Conservation (phyloP, 2,888 invertebrate species). For the Coelopa pilipes region DNA sequence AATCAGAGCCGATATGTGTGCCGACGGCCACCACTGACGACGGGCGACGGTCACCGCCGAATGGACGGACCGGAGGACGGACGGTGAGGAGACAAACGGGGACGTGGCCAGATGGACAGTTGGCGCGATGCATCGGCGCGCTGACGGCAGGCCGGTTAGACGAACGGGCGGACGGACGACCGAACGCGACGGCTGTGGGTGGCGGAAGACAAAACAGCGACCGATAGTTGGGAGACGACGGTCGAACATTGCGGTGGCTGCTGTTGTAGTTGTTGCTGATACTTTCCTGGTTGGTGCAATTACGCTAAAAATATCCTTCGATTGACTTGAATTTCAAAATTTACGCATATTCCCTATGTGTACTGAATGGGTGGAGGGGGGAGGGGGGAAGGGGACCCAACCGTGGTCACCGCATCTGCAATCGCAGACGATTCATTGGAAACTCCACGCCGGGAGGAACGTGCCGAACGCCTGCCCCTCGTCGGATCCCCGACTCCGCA, state of each 20-base stretch:
- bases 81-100: no score
- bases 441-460: slow-evolving; percentile 31
- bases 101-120: no score
- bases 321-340: slow-evolving; percentile 6
- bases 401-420: slow-evolving; percentile 16
- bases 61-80: no score
- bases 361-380: not conserved
- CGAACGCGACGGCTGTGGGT: not conserved
- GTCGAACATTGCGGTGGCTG: not conserved
- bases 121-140: no score
- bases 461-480: slow-evolving; percentile 27
- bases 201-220: not conserved
- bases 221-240: no score
- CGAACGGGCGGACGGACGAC: no score
- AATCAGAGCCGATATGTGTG: slow-evolving; percentile 15
- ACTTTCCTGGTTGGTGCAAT: no score
- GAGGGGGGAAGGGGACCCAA: not conserved
- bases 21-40: slow-evolving; percentile 17
- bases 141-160: no score
- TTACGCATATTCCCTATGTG: slow-evolving; percentile 7
- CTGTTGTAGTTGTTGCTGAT: no score
- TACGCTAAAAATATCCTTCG: not conserved
- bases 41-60: not conserved
- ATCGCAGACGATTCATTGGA: slow-evolving; percentile 11
- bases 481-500: not conserved